Percentiles rank a stretch among this genome's conserved stretches.
Evolutionary conservation across 2,797 vertebrate species (phyloP).

Genomic region (Rhodeus uyekii): DNA sequence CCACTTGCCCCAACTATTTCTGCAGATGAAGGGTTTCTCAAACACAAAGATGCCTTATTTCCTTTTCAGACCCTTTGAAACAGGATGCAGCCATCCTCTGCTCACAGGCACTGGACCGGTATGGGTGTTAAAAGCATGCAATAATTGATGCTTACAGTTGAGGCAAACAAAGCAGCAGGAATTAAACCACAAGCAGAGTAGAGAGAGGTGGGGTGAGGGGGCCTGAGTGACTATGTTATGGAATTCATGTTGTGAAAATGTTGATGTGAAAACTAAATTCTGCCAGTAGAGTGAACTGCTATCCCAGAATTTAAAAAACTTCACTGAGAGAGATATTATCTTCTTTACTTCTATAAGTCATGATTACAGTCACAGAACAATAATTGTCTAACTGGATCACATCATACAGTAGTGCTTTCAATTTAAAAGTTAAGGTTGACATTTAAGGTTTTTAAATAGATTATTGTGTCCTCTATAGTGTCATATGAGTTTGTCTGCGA

Average conservation of each 20-base stretch:
- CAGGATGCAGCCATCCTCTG: conserved; percentile 1
- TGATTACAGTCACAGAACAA: not conserved
- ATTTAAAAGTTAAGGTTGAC: not conserved
- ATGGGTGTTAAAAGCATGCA: not conserved
- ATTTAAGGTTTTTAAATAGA: not conserved
- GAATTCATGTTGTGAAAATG: not conserved
- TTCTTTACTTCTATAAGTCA: not conserved
- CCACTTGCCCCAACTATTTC: not conserved
- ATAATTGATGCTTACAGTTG: not conserved
- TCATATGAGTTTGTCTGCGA: not conserved
- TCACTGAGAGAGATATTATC: not conserved
- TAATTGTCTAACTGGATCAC: not conserved
- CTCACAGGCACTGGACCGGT: not conserved
- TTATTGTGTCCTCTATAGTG: not conserved
- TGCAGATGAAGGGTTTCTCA: not conserved
- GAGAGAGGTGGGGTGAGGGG: not conserved
- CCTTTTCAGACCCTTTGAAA: conserved; percentile 11
- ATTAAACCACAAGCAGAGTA: not conserved
- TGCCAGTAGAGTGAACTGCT: not conserved
- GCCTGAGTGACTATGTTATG: not conserved
- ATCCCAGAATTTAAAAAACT: not conserved
- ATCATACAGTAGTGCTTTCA: not conserved
- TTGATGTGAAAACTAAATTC: not conserved
- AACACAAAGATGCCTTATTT: conserved; percentile 3
- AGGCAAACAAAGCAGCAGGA: conserved; percentile 18